Conservation (phyloP, 2,888 invertebrate species). For the Synergus umbraculus region DNA sequence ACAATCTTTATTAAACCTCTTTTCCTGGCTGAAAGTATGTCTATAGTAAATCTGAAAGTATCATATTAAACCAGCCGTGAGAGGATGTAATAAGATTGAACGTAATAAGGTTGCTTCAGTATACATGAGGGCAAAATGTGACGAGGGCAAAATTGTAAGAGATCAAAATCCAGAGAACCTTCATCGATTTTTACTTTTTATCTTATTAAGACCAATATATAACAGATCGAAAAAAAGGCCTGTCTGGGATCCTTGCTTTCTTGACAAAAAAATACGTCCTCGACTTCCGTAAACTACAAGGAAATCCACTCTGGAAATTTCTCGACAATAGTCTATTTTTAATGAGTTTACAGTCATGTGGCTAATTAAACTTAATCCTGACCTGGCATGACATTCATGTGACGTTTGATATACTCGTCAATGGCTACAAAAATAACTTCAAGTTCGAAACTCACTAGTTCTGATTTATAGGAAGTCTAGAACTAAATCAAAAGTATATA, state of each 20-base stretch:
- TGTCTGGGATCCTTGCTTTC: conserved; percentile 4
- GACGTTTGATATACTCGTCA: neutral
- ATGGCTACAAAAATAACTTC: conserved; percentile 10
- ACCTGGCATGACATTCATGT: neutral
- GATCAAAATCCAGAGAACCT: conserved; percentile 18
- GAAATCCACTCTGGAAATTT: conserved; percentile 25
- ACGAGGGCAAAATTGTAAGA: neutral
- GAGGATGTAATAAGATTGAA: neutral
- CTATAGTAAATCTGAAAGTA: neutral
- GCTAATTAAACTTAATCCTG: conserved; percentile 24
- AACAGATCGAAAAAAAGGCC: neutral
- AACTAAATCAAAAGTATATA: neutral
- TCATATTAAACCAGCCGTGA: neutral
- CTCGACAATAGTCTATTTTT: neutral
- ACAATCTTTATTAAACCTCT: neutral
- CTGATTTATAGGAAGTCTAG: neutral
- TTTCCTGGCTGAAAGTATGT: neutral
- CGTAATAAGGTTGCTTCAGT: no score
- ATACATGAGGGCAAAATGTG: neutral
- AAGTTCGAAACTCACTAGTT: conserved; percentile 6
- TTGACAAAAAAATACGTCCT: neutral
- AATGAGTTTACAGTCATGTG: neutral
- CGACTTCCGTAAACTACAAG: conserved; percentile 18
- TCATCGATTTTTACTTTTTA: neutral
- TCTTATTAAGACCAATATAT: conserved; percentile 4